Evolutionary conservation across 2,888 invertebrate species (phyloP).

Genomic region (Aphrophora alni): DNA sequence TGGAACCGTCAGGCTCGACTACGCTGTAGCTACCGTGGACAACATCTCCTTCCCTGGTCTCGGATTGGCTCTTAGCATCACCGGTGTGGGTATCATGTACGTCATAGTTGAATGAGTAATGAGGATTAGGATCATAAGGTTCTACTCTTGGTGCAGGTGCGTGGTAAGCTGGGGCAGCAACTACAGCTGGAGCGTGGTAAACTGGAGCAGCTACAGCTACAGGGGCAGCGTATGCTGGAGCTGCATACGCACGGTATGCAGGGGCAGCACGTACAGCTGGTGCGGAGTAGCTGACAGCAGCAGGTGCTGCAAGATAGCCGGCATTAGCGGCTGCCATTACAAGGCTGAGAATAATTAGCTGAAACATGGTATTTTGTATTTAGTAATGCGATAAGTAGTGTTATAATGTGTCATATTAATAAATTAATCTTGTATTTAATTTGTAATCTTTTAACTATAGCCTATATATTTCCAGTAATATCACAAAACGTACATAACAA

Average conservation of each 20-base stretch:
- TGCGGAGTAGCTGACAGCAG: conserved; percentile 52
- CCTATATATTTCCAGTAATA: no score
- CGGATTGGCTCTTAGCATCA: conserved; percentile 74
- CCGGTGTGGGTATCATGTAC: conserved; percentile 77
- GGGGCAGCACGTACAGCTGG: conserved; percentile 50
- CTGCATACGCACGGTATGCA: conserved; percentile 29
- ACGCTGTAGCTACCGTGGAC: conserved; percentile 66
- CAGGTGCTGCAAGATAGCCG: conserved; percentile 49
- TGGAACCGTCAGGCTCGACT: conserved; percentile 73
- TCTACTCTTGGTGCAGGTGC: conserved; percentile 42
- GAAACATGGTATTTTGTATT: no score
- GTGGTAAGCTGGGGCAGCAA: conserved; percentile 42
- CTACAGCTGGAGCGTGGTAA: conserved; percentile 47
- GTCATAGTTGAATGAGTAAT: conserved; percentile 75
- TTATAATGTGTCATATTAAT: no score
- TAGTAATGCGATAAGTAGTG: no score
- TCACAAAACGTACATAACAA: no score
- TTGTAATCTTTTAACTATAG: no score
- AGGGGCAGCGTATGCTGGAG: conserved; percentile 38
- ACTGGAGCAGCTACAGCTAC: conserved; percentile 44
- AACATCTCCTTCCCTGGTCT: conserved; percentile 73
- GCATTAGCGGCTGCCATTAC: conserved; percentile 53
- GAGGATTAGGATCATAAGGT: conserved; percentile 44
- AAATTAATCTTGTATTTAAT: no score
- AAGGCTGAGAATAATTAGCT: conserved; percentile 45